A percentile compares a stretch with the other conserved stretches of the same genome.
These are phyloP conservation scores for Anastrepha ludens DNA, from an alignment of 1,140 invertebrate species.

Conservation along the genomic window DNA sequence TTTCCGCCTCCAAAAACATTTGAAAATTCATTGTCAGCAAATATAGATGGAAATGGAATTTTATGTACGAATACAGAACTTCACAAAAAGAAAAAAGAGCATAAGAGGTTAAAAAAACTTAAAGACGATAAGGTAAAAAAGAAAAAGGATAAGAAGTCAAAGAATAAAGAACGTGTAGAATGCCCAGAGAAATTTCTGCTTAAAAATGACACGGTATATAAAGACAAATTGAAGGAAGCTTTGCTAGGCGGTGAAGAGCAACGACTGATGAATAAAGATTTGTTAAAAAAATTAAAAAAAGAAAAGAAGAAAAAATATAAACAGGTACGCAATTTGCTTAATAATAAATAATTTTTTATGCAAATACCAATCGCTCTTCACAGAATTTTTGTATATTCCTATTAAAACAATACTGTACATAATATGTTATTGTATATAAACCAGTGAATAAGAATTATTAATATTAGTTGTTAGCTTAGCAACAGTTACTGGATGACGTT, in stretches of 20 bases:
- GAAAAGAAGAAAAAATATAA: conserved; percentile 77
- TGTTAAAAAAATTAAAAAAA: conserved; percentile 77
- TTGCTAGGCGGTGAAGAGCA: not conserved
- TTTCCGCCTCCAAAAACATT: not conserved
- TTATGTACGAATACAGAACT: conserved; percentile 73
- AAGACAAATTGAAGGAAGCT: not conserved
- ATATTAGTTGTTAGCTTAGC: too few species aligned
- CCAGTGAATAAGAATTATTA: too few species aligned
- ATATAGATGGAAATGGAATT: not conserved
- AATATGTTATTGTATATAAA: too few species aligned
- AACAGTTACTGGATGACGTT: too few species aligned
- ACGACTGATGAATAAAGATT: conserved; percentile 78
- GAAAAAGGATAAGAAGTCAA: conserved; percentile 86
- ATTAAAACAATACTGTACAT: too few species aligned
- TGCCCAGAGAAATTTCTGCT: not conserved
- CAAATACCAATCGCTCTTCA: too few species aligned
- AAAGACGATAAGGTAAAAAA: conserved; percentile 83
- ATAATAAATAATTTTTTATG: too few species aligned
- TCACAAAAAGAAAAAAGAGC: conserved; percentile 80
- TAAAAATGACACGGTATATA: not conserved
- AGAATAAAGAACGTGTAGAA: conserved; percentile 72
- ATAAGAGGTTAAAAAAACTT: conserved; percentile 77
- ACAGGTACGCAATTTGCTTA: not conserved
- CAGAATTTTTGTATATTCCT: too few species aligned
- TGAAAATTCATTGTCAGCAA: conserved; percentile 21